A percentile compares a stretch with the other conserved stretches of the same genome.
These are phyloP conservation scores for Nemotelus pantherinus DNA, from an alignment of 2,888 invertebrate genomes.

Conservation along the genomic window DNA sequence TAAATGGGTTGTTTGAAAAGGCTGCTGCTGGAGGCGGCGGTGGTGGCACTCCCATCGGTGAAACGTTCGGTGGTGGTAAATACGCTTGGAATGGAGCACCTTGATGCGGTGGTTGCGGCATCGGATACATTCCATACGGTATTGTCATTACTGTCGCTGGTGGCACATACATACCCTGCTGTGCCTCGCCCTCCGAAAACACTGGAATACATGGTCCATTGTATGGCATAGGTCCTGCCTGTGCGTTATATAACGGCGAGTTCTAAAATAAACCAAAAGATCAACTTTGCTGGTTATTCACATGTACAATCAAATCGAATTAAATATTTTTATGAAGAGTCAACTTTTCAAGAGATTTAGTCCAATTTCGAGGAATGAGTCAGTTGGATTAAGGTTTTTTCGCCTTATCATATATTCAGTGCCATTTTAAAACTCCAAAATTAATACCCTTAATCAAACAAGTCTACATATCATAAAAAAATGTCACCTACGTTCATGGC, in stretches of 20 bases:
- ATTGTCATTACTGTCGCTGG: constrained; percentile 51
- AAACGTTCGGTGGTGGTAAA: constrained; percentile 44
- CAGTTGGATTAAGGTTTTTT: no score
- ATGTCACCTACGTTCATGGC: neutral
- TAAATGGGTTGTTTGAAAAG: constrained; percentile 35
- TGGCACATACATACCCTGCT: constrained; percentile 36
- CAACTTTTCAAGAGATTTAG: no score
- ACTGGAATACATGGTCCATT: constrained; percentile 38
- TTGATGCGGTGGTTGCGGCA: constrained; percentile 52
- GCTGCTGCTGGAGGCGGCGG: constrained; percentile 49
- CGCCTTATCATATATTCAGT: no score
- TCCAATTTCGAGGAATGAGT: no score
- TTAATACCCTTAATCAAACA: no score
- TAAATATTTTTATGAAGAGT: no score
- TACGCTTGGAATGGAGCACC: constrained; percentile 46
- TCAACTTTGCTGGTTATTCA: neutral
- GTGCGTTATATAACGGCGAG: constrained; percentile 12
- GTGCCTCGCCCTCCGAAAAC: constrained; percentile 41
- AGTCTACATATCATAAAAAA: no score
- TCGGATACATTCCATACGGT: constrained; percentile 55
- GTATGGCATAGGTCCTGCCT: constrained; percentile 29
- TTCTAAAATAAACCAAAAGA: neutral
- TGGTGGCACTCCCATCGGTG: constrained; percentile 47
- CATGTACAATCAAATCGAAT: neutral
- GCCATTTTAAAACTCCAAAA: no score